These are phyloP conservation scores for Grammomys surdaster DNA, from an alignment of 2,113 vertebrate genomes.

Conservation along the genomic window DNA sequence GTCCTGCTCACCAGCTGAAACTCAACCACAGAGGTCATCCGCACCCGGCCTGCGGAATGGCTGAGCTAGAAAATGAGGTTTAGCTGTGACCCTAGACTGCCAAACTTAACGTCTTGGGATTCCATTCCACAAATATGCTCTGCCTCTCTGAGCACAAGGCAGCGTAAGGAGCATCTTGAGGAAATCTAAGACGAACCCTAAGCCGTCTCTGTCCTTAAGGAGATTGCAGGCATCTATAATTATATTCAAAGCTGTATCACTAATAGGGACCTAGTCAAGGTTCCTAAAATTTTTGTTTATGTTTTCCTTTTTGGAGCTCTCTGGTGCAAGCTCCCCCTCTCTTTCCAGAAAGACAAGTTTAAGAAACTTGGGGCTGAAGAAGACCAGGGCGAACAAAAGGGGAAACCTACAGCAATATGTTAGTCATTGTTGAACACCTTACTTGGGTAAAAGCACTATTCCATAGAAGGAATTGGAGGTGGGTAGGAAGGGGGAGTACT, in stretches of 20 bases:
- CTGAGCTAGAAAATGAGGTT: neutral
- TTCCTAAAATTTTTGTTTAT: constrained; percentile 1
- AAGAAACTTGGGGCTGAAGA: neutral
- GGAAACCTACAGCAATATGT: neutral
- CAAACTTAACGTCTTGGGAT: neutral
- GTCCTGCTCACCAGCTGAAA: neutral
- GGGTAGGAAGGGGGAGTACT: neutral
- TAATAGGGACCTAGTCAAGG: neutral
- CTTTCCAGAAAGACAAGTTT: neutral
- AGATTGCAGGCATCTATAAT: constrained; percentile 71
- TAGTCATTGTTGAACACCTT: neutral
- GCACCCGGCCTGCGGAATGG: neutral
- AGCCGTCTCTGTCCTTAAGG: constrained; percentile 62
- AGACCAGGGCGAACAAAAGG: neutral
- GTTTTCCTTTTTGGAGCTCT: neutral
- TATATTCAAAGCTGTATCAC: constrained; percentile 20
- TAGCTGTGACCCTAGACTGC: neutral
- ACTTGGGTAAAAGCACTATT: neutral
- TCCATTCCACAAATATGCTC: neutral
- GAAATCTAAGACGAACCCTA: constrained; percentile 60
- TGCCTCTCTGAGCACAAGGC: neutral
- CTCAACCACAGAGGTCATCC: neutral
- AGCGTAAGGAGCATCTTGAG: neutral
- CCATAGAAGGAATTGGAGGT: neutral
- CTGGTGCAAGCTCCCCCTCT: neutral